phyloP scores from a whole-genome alignment of 2,888 invertebrate genomes.

The Litoditis marina region DNA sequence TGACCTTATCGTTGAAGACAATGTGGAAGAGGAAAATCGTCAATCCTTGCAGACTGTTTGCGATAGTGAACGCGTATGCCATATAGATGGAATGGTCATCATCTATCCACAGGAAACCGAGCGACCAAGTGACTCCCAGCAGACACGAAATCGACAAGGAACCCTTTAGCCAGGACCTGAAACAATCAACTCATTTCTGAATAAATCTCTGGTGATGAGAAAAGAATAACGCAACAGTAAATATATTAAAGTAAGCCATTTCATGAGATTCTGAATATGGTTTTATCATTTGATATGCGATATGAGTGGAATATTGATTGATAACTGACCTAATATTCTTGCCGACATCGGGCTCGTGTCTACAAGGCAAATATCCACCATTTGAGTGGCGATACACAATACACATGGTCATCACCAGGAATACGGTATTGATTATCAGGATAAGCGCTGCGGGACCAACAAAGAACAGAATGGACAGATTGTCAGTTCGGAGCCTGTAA shows the following conservation, averaged over 20 bases:
- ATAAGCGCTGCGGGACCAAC: constrained; percentile 85
- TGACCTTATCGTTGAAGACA: constrained; percentile 84
- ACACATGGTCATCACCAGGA: constrained; percentile 84
- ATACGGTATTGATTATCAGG: constrained; percentile 79
- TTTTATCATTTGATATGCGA: too few relatives aligned
- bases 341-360: constrained; percentile 29
- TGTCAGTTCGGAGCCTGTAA: constrained; percentile 69
- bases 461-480: constrained; percentile 87
- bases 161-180: constrained; percentile 65
- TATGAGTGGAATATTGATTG: too few relatives aligned
- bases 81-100: constrained; percentile 80
- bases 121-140: constrained; percentile 89
- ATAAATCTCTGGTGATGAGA: too few relatives aligned
- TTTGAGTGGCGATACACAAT: constrained; percentile 69
- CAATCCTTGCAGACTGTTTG: constrained; percentile 82
- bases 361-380: constrained; percentile 45
- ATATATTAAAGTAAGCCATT: too few relatives aligned
- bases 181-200: constrained; percentile 2
- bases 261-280: too few relatives aligned
- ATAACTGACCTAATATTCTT: constrained; percentile 18
- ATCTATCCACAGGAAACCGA: constrained; percentile 85
- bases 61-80: constrained; percentile 86
- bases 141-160: constrained; percentile 84
- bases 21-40: constrained; percentile 95
- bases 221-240: too few relatives aligned